Evolutionary conservation across 2,888 invertebrate genomes (phyloP).

Genomic region (Eugnorisma glareosa): DNA sequence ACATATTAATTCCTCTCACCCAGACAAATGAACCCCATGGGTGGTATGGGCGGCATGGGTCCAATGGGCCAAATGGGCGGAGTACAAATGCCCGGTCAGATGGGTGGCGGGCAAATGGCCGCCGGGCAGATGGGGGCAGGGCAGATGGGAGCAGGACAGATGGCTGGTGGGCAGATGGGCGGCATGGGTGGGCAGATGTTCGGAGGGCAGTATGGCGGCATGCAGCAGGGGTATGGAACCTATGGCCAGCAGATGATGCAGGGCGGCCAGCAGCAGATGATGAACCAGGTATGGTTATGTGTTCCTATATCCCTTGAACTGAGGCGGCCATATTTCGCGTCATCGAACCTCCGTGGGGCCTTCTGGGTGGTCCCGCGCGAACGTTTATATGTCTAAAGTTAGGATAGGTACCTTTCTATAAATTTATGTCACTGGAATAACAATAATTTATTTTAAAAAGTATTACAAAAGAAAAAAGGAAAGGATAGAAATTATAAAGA

Average conservation of each 20-base stretch:
- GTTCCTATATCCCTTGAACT: neutral
- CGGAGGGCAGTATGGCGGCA: conserved; percentile 91
- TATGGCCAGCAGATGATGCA: conserved; percentile 90
- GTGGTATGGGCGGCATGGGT: conserved; percentile 79
- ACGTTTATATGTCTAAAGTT: too few relatives aligned
- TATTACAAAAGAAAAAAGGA: too few relatives aligned
- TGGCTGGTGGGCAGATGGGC: conserved; percentile 86
- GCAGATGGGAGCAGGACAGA: conserved; percentile 83
- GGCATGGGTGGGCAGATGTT: conserved; percentile 91
- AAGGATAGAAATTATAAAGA: too few relatives aligned
- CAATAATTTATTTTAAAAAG: too few relatives aligned
- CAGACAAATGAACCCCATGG: conserved; percentile 89
- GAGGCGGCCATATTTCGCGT: too few relatives aligned
- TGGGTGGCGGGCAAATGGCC: conserved; percentile 83
- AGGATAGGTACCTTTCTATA: too few relatives aligned
- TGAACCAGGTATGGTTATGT: conserved; percentile 82
- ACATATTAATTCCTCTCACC: neutral
- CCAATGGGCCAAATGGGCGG: conserved; percentile 87
- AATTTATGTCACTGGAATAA: too few relatives aligned
- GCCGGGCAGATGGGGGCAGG: conserved; percentile 81
- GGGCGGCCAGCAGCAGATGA: conserved; percentile 89
- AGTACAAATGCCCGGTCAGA: conserved; percentile 83
- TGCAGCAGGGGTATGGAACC: conserved; percentile 90
- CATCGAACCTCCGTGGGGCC: too few relatives aligned
- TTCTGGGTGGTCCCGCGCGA: too few relatives aligned